These are phyloP conservation scores for Erythrocebus patas DNA, from an alignment of 2,113 vertebrate genomes.

Conservation along the genomic window DNA sequence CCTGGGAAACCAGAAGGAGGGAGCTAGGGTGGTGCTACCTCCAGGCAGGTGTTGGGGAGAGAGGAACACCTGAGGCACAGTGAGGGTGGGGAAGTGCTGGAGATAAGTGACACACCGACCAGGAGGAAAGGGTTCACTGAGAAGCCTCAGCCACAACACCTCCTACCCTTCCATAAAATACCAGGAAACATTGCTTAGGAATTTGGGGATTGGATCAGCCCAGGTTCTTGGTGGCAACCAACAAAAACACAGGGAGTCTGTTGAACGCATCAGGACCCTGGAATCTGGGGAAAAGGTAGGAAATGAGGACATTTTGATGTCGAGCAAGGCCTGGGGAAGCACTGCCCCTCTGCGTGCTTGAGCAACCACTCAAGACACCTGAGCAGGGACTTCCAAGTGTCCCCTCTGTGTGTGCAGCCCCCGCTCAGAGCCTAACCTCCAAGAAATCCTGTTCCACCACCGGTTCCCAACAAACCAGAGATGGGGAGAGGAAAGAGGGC, in stretches of 20 bases:
- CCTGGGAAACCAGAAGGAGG: neutral
- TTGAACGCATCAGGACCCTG: neutral
- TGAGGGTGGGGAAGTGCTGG: neutral
- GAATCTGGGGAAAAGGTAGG: neutral
- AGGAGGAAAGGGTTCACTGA: neutral
- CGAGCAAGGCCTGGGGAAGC: neutral
- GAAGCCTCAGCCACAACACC: neutral
- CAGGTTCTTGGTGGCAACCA: neutral
- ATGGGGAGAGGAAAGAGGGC: fast-evolving
- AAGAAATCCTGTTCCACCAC: neutral
- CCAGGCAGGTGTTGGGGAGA: neutral
- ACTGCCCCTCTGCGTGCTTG: neutral
- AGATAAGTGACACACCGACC: fast-evolving
- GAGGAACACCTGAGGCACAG: neutral
- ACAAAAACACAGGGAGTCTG: neutral
- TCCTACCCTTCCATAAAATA: neutral
- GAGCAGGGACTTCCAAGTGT: neutral
- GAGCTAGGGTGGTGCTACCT: neutral
- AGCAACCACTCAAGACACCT: fast-evolving
- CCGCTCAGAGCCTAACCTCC: neutral
- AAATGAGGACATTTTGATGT: fast-evolving
- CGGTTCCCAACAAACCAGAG: too few relatives aligned
- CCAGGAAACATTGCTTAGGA: neutral
- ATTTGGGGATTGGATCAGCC: neutral
- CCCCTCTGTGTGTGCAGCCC: neutral